Base-by-base conservation (phyloP, 1,140 invertebrate genomes). In the Drosophila kurseongensis region DNA sequence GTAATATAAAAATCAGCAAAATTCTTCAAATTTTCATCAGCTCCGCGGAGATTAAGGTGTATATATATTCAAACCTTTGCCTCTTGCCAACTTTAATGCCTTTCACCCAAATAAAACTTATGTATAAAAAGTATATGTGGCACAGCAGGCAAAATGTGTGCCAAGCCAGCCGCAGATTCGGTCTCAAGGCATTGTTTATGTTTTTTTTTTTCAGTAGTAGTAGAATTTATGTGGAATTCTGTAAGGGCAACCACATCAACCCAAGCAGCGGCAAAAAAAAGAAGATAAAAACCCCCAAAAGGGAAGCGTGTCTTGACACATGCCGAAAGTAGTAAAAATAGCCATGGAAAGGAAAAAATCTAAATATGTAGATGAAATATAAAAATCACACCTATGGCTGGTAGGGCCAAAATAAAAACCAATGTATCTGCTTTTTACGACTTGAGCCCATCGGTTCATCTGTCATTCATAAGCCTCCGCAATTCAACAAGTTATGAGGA, bases 191-290 rank as follows among this genome's bases (percentile, higher is more conserved):
- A 36, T 69, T 68, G 51, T 75, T 75, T 75, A 58, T 66, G 45
- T 47, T 40, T 48, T 45, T 59, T 47, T 63, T 67, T 51, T 29
- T n/a, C n/a, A n/a, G n/a, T n/a, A 47, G 55, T 57, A 44, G 63
- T 78, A 75, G 69, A 86, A 75, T 88, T 86, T 82, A 79, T 86
- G 78, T 81, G 50, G 65, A 85, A 72, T 81, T 81, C 60, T 71
- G 60, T 36, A 81, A 75, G 65, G 81, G 80, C 76, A 72, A 68
- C 48, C 48, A 51, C 48, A 44, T n/a, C n/a, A 29, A 61, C 48
- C 63, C 57, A 55, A 69, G 35, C 56, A 42, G 23, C 45, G 57
- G 23, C 42, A 48, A 48, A 13, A 48, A 23, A 35, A 72, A 74
- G 18, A 63, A 44, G 18, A 38, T 59, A 14, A 54, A 61, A 81